These are phyloP conservation scores for Hyalella azteca DNA, from an alignment of 2,888 invertebrate genomes.

Conservation along the genomic window DNA sequence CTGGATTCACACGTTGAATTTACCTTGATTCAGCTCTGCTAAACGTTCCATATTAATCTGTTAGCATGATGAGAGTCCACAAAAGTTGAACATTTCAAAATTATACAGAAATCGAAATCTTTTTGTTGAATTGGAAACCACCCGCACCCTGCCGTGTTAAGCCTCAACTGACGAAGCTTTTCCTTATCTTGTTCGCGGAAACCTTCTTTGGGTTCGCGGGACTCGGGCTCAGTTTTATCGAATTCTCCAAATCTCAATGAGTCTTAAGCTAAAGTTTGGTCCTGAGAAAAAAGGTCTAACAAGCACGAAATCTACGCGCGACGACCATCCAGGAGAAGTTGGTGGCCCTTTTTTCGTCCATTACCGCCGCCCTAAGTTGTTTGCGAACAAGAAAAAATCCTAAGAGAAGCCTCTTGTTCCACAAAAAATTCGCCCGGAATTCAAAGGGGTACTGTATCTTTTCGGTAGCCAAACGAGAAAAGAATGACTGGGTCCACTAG, in stretches of 20 bases:
- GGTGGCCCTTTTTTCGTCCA: neutral
- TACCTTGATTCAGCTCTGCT: too few species aligned
- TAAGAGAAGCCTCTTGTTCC: conserved; percentile 5
- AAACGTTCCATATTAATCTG: too few species aligned
- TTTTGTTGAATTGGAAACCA: too few species aligned
- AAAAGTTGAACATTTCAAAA: too few species aligned
- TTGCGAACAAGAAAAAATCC: neutral
- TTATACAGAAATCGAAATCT: too few species aligned
- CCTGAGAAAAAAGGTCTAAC: neutral
- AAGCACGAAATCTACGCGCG: neutral
- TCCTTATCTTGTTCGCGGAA: neutral
- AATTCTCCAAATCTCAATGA: conserved; percentile 30
- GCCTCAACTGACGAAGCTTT: too few species aligned
- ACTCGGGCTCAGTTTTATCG: neutral
- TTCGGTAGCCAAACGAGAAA: neutral
- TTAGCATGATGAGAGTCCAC: too few species aligned
- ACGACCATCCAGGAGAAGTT: conserved; percentile 22
- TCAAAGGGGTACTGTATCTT: neutral
- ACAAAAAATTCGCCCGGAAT: neutral
- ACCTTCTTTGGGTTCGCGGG: neutral
- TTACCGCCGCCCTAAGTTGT: conserved; percentile 22
- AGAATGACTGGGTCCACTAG: neutral
- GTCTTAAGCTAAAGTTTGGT: conserved; percentile 13
- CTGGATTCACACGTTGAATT: too few species aligned
- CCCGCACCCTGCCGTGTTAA: too few species aligned